Evolutionary conservation across 2,888 invertebrate species (phyloP), one percentile per base, ranked within the genome.

Genomic region (Lottia gigantea): DNA sequence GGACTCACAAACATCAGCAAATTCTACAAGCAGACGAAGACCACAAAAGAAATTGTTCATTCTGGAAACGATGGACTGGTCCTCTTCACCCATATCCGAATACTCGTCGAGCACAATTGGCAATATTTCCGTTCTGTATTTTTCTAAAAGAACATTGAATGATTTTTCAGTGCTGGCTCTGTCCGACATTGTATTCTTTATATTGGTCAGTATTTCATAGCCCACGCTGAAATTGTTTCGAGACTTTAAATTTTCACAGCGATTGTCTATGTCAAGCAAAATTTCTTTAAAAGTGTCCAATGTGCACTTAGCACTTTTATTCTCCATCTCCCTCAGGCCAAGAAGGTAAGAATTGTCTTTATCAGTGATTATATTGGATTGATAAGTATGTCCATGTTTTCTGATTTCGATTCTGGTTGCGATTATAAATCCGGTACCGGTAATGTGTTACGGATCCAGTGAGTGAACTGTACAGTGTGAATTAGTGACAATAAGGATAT

Each of bases 41-140:
- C 77, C 76, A 70, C 78, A 78, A 46, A 77, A 79, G 67, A 79
- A 78, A 61, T 76, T 79, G 25, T 74, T 45, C n/a, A n/a, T n/a
- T n/a, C n/a, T n/a, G n/a, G n/a, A n/a, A n/a, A n/a, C n/a, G n/a
- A n/a, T n/a, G n/a, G n/a, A n/a, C 31, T 31, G 31, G 25, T 76
- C 74, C 62, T 64, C 71, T n/a, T 46, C 2, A 0, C 70, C 67
- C 47, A 77, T 31, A 31, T 68, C 68, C 49, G 70, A 64, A 71
- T 68, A 79, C 23, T 76, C 64, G 19, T 46, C 65, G 19, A 72
- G 64, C 46, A 74, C 62, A 3, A 73, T 70, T 61, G 74, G 75
- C 25, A 78, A 23, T 15, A 79, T 68, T 26, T 55, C 26, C 23
- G 49, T 23, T 65, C 73, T 71, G 25, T 75, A 70, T 11, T 71